Evolutionary conservation across 2,113 vertebrate species (phyloP).

Genomic region (Ceuthmochares aereus): DNA sequence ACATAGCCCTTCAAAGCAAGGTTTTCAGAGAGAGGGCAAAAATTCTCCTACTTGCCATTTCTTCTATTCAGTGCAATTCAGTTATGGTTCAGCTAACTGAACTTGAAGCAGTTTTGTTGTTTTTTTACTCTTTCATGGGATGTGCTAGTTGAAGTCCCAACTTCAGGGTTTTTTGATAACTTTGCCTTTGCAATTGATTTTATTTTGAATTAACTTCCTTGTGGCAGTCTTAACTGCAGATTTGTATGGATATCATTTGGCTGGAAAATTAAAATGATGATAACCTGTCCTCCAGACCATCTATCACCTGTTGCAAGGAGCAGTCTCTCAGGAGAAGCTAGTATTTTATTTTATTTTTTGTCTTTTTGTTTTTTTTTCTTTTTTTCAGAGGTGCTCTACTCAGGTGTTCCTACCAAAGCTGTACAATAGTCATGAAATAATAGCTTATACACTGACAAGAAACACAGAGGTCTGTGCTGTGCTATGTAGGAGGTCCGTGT

Average conservation of each 20-base stretch:
- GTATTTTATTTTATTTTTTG: not conserved
- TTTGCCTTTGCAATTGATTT: not conserved
- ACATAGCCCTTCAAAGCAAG: not conserved
- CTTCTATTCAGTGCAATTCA: not conserved
- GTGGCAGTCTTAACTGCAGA: not conserved
- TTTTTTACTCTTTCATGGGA: not conserved
- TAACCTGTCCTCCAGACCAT: not conserved
- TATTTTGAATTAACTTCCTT: not conserved
- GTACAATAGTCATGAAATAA: not conserved
- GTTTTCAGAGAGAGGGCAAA: not conserved
- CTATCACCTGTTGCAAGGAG: accelerated
- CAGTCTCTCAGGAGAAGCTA: not conserved
- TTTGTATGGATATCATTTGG: not conserved
- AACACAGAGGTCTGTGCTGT: not conserved
- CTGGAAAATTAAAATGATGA: not conserved
- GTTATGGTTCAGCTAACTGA: not conserved
- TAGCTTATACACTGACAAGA: not conserved
- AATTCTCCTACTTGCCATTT: not conserved
- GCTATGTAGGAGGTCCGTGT: not conserved
- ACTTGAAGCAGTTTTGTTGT: not conserved
- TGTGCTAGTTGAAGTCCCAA: not conserved
- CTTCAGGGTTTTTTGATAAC: accelerated
- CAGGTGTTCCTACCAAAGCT: not conserved
- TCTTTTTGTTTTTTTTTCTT: not conserved
- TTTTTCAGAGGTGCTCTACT: not conserved